A percentile compares a stretch with the other conserved stretches of the same genome.
phyloP scores from a whole-genome alignment of 2,888 invertebrate genomes.

The Muschampia staudingeri region DNA sequence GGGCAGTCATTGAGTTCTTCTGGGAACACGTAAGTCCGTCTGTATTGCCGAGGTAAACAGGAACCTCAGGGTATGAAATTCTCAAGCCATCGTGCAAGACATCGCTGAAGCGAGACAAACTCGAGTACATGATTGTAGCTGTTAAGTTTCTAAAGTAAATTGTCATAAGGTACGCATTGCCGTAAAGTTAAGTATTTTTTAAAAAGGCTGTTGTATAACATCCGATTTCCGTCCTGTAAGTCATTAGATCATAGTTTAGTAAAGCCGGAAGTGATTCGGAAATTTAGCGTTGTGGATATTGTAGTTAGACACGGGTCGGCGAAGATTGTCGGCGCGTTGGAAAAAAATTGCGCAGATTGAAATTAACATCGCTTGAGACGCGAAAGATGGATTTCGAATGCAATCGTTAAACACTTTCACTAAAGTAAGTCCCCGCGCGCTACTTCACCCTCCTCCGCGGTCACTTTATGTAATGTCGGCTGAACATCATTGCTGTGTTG shows the following conservation, averaged over 20 bases:
- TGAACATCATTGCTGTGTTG: conserved; percentile 18
- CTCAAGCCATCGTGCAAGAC: too few relatives aligned
- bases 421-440: conserved; percentile 56
- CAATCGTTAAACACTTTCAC: conserved; percentile 84
- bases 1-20: too few relatives aligned
- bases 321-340: conserved; percentile 45
- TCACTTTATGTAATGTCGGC: conserved; percentile 44
- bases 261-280: conserved; percentile 47
- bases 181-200: too few relatives aligned
- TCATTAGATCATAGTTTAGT: conserved; percentile 43
- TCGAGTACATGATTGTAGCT: too few relatives aligned
- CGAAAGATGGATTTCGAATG: conserved; percentile 80
- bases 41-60: too few relatives aligned
- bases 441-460: conserved; percentile 15
- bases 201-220: conserved; percentile 15
- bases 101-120: too few relatives aligned
- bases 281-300: conserved; percentile 54
- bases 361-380: conserved; percentile 77
- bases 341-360: conserved; percentile 73
- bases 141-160: too few relatives aligned
- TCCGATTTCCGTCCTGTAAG: conserved; percentile 37
- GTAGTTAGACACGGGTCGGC: conserved; percentile 52
- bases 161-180: too few relatives aligned
- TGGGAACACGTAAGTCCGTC: too few relatives aligned
- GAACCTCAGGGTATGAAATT: too few relatives aligned